Base-by-base conservation (phyloP, 2,888 invertebrate species). In the Heliconius sara region DNA sequence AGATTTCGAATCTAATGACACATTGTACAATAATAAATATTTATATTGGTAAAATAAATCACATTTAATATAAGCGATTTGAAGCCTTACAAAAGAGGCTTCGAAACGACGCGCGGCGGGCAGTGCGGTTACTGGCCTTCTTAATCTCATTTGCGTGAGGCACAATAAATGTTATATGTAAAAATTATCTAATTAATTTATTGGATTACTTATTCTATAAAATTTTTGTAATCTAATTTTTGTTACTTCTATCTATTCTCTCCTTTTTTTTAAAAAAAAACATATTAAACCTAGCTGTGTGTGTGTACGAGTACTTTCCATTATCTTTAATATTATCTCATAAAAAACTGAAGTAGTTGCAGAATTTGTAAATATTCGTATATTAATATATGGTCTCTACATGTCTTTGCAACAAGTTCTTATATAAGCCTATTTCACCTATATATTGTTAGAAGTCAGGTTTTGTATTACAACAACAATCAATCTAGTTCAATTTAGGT, bases 401-500 rank as follows among this genome's bases (percentile, higher is more conserved):
- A 52, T 52, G 2, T 22, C 7, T 52, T 52, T 52, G 22, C 22
- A 52, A 19, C 16, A 47, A 19, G 0, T 52, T 7, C 52, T 52
- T 22, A 52, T 9, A 52, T 52, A 52, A 19, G 22, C 5, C 19
- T 19, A 52, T 52, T 52, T 52, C 7, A 6, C 22, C 52, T 52
- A 52, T 22, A 52, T 60, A 60, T n/a, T 60, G 47, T 30, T 68
- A 65, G 52, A 19, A 52, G 60, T 70, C 70, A 43, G 19, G 47
- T 76, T 77, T 74, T 74, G 34, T 65, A 76, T 86, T 85, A 82
- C 81, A 72, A 79, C 73, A 77, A 76, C 77, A 87, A 88, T 87
- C 87, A 84, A 83, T 87, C 87, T 86, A 79, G 85, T 90, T 88
- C 87, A 89, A 91, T 91, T 88, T 89, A 76, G 80, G 84, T 78